A percentile compares a stretch with the other conserved stretches of the same genome.
These are phyloP conservation scores for Drosophila neocordata DNA, from an alignment of 1,140 invertebrate species.

Conservation along the genomic window DNA sequence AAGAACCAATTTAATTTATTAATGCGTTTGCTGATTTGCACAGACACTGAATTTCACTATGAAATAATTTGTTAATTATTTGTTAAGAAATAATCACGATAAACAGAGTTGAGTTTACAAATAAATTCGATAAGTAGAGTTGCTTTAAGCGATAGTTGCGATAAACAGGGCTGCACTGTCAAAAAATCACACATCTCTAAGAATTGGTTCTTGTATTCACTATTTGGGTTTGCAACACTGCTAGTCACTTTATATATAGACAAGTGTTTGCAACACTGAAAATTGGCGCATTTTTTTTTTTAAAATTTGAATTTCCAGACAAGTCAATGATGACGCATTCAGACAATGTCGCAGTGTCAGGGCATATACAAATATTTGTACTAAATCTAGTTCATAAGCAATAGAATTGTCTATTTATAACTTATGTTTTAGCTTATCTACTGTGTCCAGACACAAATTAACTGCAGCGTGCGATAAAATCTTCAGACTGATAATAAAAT, in stretches of 20 bases:
- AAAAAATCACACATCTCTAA: background rate
- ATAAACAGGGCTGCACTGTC: background rate
- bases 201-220: background rate
- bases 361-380: constrained; percentile 29
- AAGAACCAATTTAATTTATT: constrained; percentile 4
- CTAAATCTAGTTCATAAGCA: constrained; percentile 45
- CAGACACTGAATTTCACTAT: constrained; percentile 1
- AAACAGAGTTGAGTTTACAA: background rate
- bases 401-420: constrained; percentile 32
- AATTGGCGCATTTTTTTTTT: background rate
- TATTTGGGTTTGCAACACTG: background rate
- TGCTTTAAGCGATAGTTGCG: too few relatives aligned
- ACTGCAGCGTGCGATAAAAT: constrained; percentile 30
- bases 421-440: constrained; percentile 20
- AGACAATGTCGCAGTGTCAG: constrained; percentile 3
- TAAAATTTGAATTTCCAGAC: background rate
- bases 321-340: constrained; percentile 5
- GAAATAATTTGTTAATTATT: constrained; percentile 8
- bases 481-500: background rate
- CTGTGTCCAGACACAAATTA: constrained; percentile 28
- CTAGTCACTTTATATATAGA: background rate
- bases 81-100: background rate
- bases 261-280: background rate
- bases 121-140: too few relatives aligned
- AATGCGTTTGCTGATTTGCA: background rate